phyloP scores from a whole-genome alignment of 2,888 invertebrate species.

The Pristionchus arcanus region DNA sequence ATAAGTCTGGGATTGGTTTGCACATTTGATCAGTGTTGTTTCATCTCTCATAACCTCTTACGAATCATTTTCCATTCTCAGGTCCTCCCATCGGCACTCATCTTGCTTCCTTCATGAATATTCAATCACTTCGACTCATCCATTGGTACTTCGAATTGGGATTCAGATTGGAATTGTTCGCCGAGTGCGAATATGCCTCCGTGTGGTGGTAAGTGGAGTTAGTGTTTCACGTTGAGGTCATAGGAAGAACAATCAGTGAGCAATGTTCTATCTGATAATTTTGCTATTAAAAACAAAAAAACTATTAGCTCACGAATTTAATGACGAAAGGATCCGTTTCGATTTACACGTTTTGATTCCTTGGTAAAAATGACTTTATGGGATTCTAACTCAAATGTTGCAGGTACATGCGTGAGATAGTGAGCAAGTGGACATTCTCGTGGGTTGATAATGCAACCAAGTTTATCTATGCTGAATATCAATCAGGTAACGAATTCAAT shows the following conservation, averaged over 20 bases:
- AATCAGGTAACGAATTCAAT: background rate
- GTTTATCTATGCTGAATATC: constrained; percentile 46
- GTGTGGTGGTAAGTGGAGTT: constrained; percentile 88
- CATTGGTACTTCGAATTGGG: constrained; percentile 94
- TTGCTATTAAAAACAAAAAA: background rate
- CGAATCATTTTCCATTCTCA: background rate
- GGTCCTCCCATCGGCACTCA: constrained; percentile 44
- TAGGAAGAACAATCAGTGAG: background rate
- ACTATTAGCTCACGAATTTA: too few relatives aligned
- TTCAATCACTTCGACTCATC: constrained; percentile 94
- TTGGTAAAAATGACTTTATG: too few relatives aligned
- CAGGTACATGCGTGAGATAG: constrained; percentile 64
- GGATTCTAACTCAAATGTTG: background rate
- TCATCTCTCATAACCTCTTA: background rate
- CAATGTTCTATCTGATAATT: background rate
- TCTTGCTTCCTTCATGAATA: constrained; percentile 93
- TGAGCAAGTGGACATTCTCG: constrained; percentile 60
- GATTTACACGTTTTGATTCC: too few relatives aligned
- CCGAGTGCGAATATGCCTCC: constrained; percentile 95
- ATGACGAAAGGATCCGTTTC: too few relatives aligned
- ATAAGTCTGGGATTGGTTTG: too few relatives aligned
- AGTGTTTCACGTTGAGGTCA: background rate
- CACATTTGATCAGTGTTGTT: too few relatives aligned
- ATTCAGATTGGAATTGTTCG: constrained; percentile 95
- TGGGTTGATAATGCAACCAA: constrained; percentile 58